Base-by-base conservation (phyloP, 2,888 invertebrate species). In the Linyphia triangularis region DNA sequence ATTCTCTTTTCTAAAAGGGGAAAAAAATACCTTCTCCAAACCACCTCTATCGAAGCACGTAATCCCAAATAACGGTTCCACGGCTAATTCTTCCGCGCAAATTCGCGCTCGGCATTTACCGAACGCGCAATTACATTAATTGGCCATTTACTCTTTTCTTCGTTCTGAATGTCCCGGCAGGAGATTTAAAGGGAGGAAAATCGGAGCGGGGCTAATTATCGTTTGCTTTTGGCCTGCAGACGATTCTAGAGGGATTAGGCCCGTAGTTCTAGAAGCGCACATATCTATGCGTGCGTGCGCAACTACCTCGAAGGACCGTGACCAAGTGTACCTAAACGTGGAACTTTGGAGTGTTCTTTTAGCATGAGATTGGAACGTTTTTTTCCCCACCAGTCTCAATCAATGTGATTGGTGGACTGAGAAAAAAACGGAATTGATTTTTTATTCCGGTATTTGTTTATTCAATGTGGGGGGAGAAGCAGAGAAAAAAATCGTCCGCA, bases 51-150 rank as follows among this genome's bases (percentile, higher is more conserved):
- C n/a, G 16, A n/a, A 16, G 51, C 51, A 51, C 51, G 51, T 51
- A 51, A 51, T 51, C 51, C 51, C 51, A 51, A 51, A 51, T 51
- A 51, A 51, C 51, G 4, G 51, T 51, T 51, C 51, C 16, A 7
- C 51, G 13, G 51, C 51, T 51, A 51, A 51, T 51, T 51, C 51
- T 51, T 51, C n/a, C 51, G n/a, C n/a, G n/a, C 51, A n/a, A n/a
- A 4, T 33, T 51, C 40, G 30, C 43, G 65, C 65, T 33, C 22
- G 43, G 75, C 77, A 77, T 69, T 85, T 85, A 78, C 78, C 70
- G 40, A 19, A 73, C 24, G 51, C 13, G 86, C 86, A 86, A 86
- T 86, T 86, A 86, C 86, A 81, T 86, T 86, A 86, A 86, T 86
- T 86, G 86, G 86, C 86, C 86, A 75, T 86, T 86, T 86, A 59